These are phyloP conservation scores for Porites lobata DNA, from an alignment of 92 coral and sea anemone species.

Conservation along the genomic window DNA sequence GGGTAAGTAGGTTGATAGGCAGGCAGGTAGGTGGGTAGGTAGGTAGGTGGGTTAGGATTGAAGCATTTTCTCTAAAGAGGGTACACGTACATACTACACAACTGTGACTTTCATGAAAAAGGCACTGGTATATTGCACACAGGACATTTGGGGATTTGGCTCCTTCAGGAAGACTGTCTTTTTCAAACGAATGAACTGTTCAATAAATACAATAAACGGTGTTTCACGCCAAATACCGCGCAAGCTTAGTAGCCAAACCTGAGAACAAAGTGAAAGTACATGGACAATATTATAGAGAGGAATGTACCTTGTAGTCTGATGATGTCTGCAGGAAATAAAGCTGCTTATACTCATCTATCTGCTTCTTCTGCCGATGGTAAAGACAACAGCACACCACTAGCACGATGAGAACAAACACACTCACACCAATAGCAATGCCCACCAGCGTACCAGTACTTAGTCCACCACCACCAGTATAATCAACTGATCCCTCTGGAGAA, in stretches of 20 bases:
- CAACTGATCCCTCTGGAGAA: not conserved
- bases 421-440: slow-evolving; percentile 69
- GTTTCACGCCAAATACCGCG: not conserved
- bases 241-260: not conserved
- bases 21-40: no score
- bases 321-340: slow-evolving; percentile 73
- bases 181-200: no score
- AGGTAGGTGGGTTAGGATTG: no score
- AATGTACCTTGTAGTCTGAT: slow-evolving; percentile 77
- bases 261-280: no score
- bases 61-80: no score
- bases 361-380: slow-evolving; percentile 83
- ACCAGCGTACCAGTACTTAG: slow-evolving; percentile 47
- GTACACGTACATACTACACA: no score
- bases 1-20: no score
- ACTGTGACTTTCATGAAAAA: no score
- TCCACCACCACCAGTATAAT: not conserved
- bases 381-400: slow-evolving; percentile 49
- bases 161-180: no score
- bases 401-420: slow-evolving; percentile 63
- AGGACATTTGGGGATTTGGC: no score
- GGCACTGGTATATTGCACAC: no score
- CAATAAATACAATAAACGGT: no score
- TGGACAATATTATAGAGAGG: not conserved
- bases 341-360: slow-evolving; percentile 78